A percentile compares a stretch with the other conserved stretches of the same genome.
phyloP scores from a whole-genome alignment of 2,888 invertebrate genomes.

The Scaptomyza flava region DNA sequence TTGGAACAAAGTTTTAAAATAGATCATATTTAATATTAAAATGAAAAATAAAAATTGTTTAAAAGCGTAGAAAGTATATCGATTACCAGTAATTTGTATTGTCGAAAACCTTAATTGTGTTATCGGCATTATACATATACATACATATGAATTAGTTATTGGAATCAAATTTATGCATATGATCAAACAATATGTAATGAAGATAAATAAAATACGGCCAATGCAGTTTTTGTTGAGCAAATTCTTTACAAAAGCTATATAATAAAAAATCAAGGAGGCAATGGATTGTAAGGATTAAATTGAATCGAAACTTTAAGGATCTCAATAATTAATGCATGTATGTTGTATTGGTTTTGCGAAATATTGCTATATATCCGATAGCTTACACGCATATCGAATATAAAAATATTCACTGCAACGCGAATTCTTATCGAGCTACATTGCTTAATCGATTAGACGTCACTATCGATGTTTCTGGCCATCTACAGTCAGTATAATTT shows the following conservation, averaged over 20 bases:
- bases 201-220: neutral
- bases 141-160: no score
- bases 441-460: slow-evolving; percentile 1
- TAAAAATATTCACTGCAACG: neutral
- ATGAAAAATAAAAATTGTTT: neutral
- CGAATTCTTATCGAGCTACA: neutral
- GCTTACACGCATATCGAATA: slow-evolving; percentile 30
- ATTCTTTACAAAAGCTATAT: neutral
- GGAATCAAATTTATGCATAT: no score
- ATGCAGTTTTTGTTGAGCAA: no score
- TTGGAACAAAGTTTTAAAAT: neutral
- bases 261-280: neutral
- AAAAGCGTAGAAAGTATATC: neutral
- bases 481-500: slow-evolving; percentile 56
- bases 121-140: neutral
- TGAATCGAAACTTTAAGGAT: neutral
- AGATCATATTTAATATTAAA: neutral
- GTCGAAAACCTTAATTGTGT: neutral
- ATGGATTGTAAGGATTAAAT: neutral
- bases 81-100: neutral
- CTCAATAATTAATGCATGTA: neutral
- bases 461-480: slow-evolving; percentile 39
- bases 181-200: no score
- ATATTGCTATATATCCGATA: neutral
- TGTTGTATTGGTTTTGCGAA: neutral